phyloP scores from a whole-genome alignment of 2,113 vertebrate genomes.

The Coptodon bakossiorum region DNA sequence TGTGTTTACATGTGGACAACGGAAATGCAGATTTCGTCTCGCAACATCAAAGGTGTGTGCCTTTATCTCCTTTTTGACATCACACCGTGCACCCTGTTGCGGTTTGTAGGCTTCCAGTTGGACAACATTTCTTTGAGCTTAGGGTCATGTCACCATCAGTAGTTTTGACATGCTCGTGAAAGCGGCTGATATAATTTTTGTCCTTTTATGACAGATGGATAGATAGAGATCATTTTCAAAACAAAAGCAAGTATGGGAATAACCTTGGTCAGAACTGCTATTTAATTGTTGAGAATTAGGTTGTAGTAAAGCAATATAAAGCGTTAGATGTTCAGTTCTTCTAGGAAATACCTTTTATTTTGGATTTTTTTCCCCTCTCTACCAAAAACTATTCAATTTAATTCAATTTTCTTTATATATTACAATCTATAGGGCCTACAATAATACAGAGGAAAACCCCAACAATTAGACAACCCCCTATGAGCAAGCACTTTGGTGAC shows the following conservation, averaged over 20 bases:
- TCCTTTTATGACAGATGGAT: background rate
- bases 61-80: background rate
- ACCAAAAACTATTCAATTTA: background rate
- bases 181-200: background rate
- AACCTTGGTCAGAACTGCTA: background rate
- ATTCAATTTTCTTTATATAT: background rate
- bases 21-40: accelerated
- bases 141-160: background rate
- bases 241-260: background rate
- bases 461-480: background rate
- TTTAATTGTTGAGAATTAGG: background rate
- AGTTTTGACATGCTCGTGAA: background rate
- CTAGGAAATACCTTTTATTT: background rate
- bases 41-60: background rate
- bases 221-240: background rate
- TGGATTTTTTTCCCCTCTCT: background rate
- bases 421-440: background rate
- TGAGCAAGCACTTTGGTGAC: accelerated
- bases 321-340: background rate
- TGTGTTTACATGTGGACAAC: background rate
- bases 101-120: background rate
- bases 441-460: background rate
- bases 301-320: background rate
- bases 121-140: background rate
- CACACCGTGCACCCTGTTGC: accelerated